Conservation (phyloP, 2,888 invertebrate genomes). For the Macaria liturata region DNA sequence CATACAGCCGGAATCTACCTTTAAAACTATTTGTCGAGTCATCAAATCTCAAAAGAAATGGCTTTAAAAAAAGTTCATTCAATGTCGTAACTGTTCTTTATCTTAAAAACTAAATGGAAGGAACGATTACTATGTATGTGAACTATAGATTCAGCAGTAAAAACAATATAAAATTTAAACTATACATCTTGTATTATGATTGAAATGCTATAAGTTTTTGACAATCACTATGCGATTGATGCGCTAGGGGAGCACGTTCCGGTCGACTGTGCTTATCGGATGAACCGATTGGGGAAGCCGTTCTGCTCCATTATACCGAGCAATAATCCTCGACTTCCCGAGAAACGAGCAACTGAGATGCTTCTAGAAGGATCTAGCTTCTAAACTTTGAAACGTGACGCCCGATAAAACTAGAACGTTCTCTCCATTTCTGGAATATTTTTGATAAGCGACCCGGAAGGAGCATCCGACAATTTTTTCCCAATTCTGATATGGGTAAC, state of each 20-base stretch:
- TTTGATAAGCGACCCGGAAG: background rate
- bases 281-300: conserved; percentile 70
- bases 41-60: too few relatives aligned
- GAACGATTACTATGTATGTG: too few relatives aligned
- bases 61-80: too few relatives aligned
- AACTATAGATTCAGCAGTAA: too few relatives aligned
- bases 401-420: too few relatives aligned
- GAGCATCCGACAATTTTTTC: conserved; percentile 25
- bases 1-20: too few relatives aligned
- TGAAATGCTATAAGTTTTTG: conserved; percentile 53
- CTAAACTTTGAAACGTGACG: too few relatives aligned
- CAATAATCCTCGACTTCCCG: conserved; percentile 55
- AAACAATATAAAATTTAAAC: conserved; percentile 13
- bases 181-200: conserved; percentile 39
- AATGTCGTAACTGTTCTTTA: too few relatives aligned
- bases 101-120: too few relatives aligned
- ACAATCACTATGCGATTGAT: conserved; percentile 75
- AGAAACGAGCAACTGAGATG: conserved; percentile 34
- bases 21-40: too few relatives aligned
- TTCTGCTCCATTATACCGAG: conserved; percentile 75
- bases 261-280: conserved; percentile 76
- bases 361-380: too few relatives aligned
- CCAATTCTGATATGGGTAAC: conserved; percentile 33
- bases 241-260: conserved; percentile 71
- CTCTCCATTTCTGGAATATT: too few relatives aligned